These are phyloP conservation scores for Drosophila cognata DNA, from an alignment of 2,888 invertebrate genomes.

Conservation along the genomic window DNA sequence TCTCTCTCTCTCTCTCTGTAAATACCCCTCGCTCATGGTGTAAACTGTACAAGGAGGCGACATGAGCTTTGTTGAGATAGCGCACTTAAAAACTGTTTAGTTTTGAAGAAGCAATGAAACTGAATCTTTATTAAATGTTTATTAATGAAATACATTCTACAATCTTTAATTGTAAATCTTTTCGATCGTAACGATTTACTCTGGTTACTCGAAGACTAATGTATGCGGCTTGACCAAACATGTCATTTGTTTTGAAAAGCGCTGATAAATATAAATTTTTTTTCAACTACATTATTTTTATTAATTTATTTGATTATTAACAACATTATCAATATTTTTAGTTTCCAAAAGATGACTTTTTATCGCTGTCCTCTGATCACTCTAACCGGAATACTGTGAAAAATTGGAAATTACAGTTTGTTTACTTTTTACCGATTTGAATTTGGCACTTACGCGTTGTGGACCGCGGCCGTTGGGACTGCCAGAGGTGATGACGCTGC, in stretches of 20 bases:
- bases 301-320: neutral
- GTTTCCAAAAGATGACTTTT: neutral
- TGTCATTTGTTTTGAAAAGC: neutral
- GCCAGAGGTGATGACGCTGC: constrained; percentile 58
- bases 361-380: neutral
- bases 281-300: neutral
- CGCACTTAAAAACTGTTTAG: neutral
- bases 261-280: neutral
- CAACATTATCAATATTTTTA: neutral
- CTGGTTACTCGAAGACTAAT: neutral
- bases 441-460: constrained; percentile 41
- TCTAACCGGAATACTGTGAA: constrained; percentile 41
- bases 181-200: neutral
- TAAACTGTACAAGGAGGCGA: neutral
- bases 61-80: neutral
- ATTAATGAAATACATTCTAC: neutral
- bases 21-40: neutral
- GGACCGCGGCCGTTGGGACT: constrained; percentile 54
- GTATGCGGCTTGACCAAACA: neutral
- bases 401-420: neutral
- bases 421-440: neutral
- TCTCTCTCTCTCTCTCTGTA: neutral
- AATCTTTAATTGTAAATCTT: neutral
- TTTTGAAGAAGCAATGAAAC: neutral
- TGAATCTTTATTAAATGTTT: neutral